Evolutionary conservation across 2,888 invertebrate genomes (phyloP), one percentile per base, ranked within the genome.

Genomic region (Entomobrya multifasciata): DNA sequence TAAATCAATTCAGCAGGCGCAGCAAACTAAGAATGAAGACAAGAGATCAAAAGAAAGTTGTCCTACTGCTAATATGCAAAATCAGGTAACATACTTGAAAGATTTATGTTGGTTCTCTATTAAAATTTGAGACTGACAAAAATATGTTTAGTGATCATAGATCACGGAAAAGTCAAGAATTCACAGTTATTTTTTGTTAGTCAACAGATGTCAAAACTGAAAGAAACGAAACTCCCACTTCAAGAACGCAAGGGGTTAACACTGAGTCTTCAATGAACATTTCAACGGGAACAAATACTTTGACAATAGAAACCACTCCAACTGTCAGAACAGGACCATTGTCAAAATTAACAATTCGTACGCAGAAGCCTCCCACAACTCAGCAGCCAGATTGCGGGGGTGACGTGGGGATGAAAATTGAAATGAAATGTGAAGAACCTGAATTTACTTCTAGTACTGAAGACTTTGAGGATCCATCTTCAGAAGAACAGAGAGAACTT

Each of bases 301-400:
- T 62, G 1, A n/a, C n/a, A 17, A n/a, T 62, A 5, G 62, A 62
- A 30, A 2, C 60, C 27, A n/a, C 36, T n/a, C 6, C 17, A n/a
- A 8, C 36, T 4, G 17, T 36, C 1, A 36, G 65, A 8, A 41
- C 25, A 15, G 72, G 49, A 10, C 47, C 22, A 27, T 15, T 72
- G 1, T 72, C 72, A 6, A 72, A 72, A 25, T 17, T 72, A 72
- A 72, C 72, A 5, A 72, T 72, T 72, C 72, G 27, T 25, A 25
- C 47, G 0, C 13, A 49, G n/a, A 22, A 49, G n/a, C n/a, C n/a
- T 49, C 49, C 72, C 8, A 27, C 15, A 4, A 25, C n/a, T 3
- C 72, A 49, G 27, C 22, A 22, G 15, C 47, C 49, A 49, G 72
- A 72, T 15, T 49, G 27, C 4, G 72, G 72, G 10, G 47, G 49